Evolutionary conservation across 2,888 invertebrate species (phyloP).

Genomic region (Tridacna gigas): DNA sequence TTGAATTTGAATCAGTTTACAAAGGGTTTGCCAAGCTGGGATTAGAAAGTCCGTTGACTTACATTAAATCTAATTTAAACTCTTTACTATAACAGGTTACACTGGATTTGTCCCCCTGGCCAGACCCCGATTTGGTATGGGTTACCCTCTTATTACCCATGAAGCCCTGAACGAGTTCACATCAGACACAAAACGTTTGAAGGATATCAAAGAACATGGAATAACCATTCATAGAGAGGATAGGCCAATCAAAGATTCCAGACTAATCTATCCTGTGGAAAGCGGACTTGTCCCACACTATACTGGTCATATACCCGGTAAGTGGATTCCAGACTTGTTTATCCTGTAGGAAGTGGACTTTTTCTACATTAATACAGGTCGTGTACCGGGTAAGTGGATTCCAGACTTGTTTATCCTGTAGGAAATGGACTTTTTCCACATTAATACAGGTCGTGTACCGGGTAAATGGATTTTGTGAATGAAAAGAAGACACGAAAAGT

Average conservation of each 20-base stretch:
- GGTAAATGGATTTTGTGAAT: too few relatives aligned
- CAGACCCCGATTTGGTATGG: conserved; percentile 74
- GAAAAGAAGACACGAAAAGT: too few relatives aligned
- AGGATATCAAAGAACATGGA: conserved; percentile 59
- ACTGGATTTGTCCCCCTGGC: conserved; percentile 80
- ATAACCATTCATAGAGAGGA: conserved; percentile 64
- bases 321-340: conserved; percentile 67
- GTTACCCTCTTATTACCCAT: conserved; percentile 81
- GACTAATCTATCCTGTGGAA: conserved; percentile 76
- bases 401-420: too few relatives aligned
- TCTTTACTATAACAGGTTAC: conserved; percentile 70
- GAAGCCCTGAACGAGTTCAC: conserved; percentile 80
- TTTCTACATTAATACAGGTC: conserved; percentile 81
- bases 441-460: too few relatives aligned
- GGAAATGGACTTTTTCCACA: too few relatives aligned
- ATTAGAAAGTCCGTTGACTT: too few relatives aligned
- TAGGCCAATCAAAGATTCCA: conserved; percentile 52
- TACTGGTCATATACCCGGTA: conserved; percentile 82
- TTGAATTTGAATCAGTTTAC: too few relatives aligned
- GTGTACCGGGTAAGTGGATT: conserved; percentile 79
- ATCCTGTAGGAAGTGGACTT: conserved; percentile 78
- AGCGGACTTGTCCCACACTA: conserved; percentile 80
- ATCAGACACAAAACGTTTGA: conserved; percentile 65
- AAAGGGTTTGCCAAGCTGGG: too few relatives aligned
- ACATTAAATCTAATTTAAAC: too few relatives aligned